A percentile compares a stretch with the other conserved stretches of the same genome.
Conservation (phyloP, 2,888 invertebrate species). For the Pyralis farinalis region DNA sequence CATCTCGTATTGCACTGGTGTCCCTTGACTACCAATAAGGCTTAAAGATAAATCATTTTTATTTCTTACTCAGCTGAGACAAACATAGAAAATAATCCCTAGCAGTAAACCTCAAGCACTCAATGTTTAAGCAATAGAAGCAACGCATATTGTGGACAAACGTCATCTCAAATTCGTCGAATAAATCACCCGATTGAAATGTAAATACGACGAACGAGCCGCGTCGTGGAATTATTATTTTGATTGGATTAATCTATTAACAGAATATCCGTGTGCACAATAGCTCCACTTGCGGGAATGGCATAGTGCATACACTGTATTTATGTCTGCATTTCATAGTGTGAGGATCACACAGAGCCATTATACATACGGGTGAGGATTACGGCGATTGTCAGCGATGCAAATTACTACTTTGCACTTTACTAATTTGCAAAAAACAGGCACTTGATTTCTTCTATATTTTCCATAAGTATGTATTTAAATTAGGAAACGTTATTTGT, state of each 20-base stretch:
- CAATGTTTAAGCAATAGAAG: constrained; percentile 22
- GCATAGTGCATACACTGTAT: constrained; percentile 13
- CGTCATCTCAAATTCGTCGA: constrained; percentile 53
- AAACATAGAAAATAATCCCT: not conserved
- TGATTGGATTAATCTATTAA: constrained; percentile 79
- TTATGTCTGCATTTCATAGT: constrained; percentile 4
- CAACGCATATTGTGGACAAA: constrained; percentile 37
- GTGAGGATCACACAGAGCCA: no score
- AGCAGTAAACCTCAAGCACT: constrained; percentile 9
- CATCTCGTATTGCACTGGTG: constrained; percentile 32
- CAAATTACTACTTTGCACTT: not conserved
- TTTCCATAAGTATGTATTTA: no score
- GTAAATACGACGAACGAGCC: constrained; percentile 60
- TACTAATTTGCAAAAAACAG: no score
- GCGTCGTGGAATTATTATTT: constrained; percentile 74
- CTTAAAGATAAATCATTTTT: not conserved
- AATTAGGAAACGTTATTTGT: no score
- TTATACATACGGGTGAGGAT: no score
- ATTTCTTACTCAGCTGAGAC: not conserved
- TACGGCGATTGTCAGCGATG: not conserved
- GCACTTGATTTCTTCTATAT: no score
- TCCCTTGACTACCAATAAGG: constrained; percentile 1
- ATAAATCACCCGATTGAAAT: constrained; percentile 65
- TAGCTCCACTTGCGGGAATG: constrained; percentile 38
- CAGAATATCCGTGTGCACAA: constrained; percentile 61